Evolutionary conservation across 2,113 vertebrate species (phyloP).

Genomic region (Rhizomys pruinosus): DNA sequence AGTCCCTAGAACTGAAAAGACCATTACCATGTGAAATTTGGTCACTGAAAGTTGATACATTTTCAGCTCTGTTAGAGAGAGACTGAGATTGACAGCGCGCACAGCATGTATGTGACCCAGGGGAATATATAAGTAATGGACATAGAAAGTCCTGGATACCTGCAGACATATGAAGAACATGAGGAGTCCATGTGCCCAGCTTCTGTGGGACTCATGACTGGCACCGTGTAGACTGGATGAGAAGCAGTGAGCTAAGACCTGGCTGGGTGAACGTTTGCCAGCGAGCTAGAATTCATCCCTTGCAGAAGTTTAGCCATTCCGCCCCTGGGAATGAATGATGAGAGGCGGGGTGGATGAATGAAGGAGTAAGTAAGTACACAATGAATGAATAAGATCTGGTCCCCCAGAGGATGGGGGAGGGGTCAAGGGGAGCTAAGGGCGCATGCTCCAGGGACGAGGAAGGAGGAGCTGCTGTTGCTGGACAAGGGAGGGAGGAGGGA

Average conservation of each 20-base stretch:
- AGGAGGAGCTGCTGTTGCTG: background rate
- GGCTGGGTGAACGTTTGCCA: background rate
- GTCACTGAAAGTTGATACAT: background rate
- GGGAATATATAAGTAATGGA: background rate
- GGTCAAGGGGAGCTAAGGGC: background rate
- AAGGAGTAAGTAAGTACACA: background rate
- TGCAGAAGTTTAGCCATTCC: background rate
- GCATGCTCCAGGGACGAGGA: background rate
- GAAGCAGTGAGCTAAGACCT: background rate
- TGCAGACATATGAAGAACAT: background rate
- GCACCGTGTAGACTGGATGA: rapidly evolving
- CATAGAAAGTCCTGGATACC: background rate
- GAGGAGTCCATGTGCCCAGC: background rate
- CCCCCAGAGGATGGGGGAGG: background rate
- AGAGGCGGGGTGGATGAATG: background rate
- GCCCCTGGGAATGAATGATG: background rate
- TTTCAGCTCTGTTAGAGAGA: background rate
- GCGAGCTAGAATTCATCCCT: background rate
- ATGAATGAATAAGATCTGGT: background rate
- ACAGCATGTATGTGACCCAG: background rate
- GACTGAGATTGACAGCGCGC: background rate
- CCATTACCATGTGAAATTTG: background rate
- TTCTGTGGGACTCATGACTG: rapidly evolving
- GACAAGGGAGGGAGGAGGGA: rapidly evolving
- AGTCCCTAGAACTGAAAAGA: background rate